Evolutionary conservation across 1,140 invertebrate species (phyloP).

Genomic region (Drosophila nigrodunni): DNA sequence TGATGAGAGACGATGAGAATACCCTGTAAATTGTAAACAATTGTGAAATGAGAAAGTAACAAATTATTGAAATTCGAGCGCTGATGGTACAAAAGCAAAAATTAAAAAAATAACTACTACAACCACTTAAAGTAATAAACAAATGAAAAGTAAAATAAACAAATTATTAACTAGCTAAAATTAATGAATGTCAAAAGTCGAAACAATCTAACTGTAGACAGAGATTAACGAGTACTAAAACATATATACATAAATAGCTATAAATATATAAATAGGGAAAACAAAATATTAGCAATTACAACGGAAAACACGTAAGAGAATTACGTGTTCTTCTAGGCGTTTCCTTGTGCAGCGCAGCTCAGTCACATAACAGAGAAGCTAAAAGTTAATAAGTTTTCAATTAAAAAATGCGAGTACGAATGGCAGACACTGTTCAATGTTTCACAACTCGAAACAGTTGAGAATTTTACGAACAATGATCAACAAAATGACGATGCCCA

Average conservation of each 20-base stretch:
- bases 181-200: constrained; percentile 58
- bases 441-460: not conserved
- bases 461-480: not conserved
- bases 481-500: constrained; percentile 4
- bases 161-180: constrained; percentile 60
- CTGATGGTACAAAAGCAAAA: constrained; percentile 80
- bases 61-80: constrained; percentile 78
- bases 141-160: constrained; percentile 23
- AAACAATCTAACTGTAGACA: constrained; percentile 12
- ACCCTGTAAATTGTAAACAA: constrained; percentile 54
- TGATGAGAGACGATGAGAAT: constrained; percentile 15
- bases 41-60: constrained; percentile 49
- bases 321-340: constrained; percentile 24
- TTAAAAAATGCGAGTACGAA: not conserved
- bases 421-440: not conserved
- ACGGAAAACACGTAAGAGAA: constrained; percentile 13
- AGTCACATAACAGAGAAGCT: constrained; percentile 33
- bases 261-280: constrained; percentile 34
- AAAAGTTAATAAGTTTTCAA: constrained; percentile 19
- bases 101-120: constrained; percentile 14
- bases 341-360: constrained; percentile 46
- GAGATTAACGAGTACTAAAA: constrained; percentile 19
- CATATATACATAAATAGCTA: constrained; percentile 35
- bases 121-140: constrained; percentile 26
- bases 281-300: constrained; percentile 57